Base-by-base conservation (phyloP, 2,797 vertebrate species). In the Silurus aristotelis region DNA sequence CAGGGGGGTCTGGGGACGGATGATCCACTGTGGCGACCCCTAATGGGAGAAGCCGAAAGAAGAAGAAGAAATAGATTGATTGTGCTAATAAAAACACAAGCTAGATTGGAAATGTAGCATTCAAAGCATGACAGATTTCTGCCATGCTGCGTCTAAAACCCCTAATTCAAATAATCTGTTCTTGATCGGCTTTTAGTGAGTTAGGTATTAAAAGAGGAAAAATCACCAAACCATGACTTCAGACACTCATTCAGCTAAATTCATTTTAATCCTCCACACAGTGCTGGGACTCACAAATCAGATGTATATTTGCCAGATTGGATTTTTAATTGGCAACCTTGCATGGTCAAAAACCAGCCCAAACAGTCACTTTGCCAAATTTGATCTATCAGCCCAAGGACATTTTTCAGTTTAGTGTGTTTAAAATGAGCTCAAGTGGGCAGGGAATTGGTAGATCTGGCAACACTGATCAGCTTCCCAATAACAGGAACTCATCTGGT, bases 231-330 rank as follows among this genome's bases (percentile, higher is more conserved):
- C 38, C 78, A 1, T 52, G 78, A 80, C 78, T 52, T 43, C 78
- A 52, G 60, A 80, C 60, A 64, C n/a, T 48, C 78, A 66, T 70
- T 15, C 75, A 38, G 73, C 55, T 68, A 60, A 84, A 73, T 84
- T 78, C 38, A 73, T 84, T 83, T 31, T 75, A 82, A 56, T 58
- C 82, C 64, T 86, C 71, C 52, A 63, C 52, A 73, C 27, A 70
- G 61, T 31, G 19, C 56, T 72, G 67, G 84, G 56, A 68, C 67
- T 64, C 61, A 64, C 78, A 80, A 80, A 80, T 64, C 61, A 80
- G 43, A 80, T 25, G 43, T 9, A 66, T 61, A 80, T 80, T 80
- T 80, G 78, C 43, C 61, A 80, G 78, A 80, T 80, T 80, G 78
- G 78, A 66, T 80, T 66, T 80, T 66, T n/a, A 64, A 2, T 25